Evolutionary conservation across 2,888 invertebrate genomes (phyloP).

Genomic region (Synergus laeviventris): DNA sequence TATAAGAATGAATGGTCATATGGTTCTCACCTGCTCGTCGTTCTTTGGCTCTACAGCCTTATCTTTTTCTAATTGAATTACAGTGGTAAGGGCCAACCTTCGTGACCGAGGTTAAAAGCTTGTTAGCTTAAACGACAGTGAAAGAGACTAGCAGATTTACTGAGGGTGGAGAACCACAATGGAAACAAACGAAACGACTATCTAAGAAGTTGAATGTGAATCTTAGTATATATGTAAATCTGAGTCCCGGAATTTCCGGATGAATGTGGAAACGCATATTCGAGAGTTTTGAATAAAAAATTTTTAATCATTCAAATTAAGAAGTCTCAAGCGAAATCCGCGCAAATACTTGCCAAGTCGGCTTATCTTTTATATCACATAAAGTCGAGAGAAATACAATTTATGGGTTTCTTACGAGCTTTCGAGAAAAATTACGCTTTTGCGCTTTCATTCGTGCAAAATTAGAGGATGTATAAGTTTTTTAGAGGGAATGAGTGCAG

Average conservation of each 20-base stretch:
- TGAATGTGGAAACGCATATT: not conserved
- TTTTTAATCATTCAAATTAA: not conserved
- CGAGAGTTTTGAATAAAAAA: no score
- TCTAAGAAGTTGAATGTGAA: not conserved
- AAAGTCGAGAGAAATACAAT: not conserved
- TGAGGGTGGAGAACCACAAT: not conserved
- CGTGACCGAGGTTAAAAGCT: constrained; percentile 40
- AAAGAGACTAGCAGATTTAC: not conserved
- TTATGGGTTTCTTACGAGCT: constrained; percentile 5
- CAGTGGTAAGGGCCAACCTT: constrained; percentile 27
- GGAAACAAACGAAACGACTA: not conserved
- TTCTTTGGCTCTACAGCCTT: not conserved
- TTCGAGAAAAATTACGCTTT: constrained; percentile 3
- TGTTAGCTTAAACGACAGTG: constrained; percentile 35
- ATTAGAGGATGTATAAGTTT: constrained; percentile 18
- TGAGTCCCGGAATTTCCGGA: not conserved
- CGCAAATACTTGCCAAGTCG: not conserved
- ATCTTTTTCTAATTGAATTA: constrained; percentile 40
- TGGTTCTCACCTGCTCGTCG: constrained; percentile 11
- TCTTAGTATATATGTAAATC: not conserved
- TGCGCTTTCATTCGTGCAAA: constrained; percentile 6
- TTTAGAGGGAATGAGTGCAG: constrained; percentile 4
- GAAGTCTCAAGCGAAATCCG: not conserved
- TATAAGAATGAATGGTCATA: constrained; percentile 23
- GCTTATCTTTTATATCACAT: not conserved